These are phyloP conservation scores for Phrynocephalus forsythii DNA, from an alignment of 2,797 vertebrate genomes.

Conservation along the genomic window DNA sequence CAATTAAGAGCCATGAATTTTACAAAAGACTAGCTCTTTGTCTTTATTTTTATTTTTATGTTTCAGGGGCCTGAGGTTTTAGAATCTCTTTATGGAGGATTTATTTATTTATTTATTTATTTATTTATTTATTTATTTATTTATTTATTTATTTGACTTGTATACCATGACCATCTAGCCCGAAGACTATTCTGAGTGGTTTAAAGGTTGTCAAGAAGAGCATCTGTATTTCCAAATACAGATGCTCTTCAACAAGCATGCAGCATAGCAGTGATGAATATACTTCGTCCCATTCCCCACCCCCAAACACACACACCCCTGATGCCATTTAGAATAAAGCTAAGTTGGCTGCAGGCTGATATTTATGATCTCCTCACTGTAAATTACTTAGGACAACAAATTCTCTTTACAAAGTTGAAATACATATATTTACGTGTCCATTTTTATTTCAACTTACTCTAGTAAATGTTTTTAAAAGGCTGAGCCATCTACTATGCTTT, in stretches of 20 bases:
- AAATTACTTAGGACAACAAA: conserved; percentile 10
- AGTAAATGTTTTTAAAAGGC: conserved; percentile 16
- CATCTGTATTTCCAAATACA: no score
- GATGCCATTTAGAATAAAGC: neutral
- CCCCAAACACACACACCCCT: neutral
- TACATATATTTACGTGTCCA: neutral
- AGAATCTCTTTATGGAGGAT: no score
- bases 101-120: no score
- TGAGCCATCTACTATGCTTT: neutral
- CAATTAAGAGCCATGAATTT: no score
- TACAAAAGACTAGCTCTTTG: no score
- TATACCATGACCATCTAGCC: no score
- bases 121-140: no score
- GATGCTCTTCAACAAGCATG: neutral
- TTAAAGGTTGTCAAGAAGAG: no score
- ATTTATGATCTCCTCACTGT: neutral
- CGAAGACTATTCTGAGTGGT: no score
- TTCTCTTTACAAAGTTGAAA: conserved; percentile 6
- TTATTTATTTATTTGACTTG: no score
- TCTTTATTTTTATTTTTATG: no score
- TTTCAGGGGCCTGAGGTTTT: no score
- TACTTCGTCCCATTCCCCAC: neutral
- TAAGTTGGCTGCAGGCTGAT: neutral
- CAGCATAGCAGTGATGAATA: neutral
- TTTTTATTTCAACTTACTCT: conserved; percentile 18